Percentiles rank a stretch among this genome's conserved stretches.
phyloP scores from a whole-genome alignment of 2,797 vertebrate genomes.

The Acipenser oxyrinchus region DNA sequence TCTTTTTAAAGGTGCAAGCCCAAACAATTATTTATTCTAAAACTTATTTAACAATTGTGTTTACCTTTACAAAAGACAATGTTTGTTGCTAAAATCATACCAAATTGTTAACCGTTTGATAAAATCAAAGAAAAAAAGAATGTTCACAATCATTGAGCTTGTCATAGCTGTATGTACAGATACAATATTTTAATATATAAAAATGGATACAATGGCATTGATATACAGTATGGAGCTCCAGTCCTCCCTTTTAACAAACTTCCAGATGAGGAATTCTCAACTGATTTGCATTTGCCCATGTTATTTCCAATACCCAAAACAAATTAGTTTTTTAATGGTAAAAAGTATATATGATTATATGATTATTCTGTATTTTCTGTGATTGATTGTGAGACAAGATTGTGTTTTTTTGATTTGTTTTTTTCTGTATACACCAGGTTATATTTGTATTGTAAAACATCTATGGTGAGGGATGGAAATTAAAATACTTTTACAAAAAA shows the following conservation, averaged over 20 bases:
- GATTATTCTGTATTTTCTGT: constrained; percentile 70
- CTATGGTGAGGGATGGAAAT: constrained; percentile 61
- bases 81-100: neutral
- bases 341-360: constrained; percentile 57
- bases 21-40: too few species aligned
- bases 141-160: constrained; percentile 49
- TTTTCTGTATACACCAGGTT: constrained; percentile 67
- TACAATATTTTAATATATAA: constrained; percentile 19
- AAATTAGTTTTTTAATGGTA: constrained; percentile 65
- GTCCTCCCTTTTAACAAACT: neutral
- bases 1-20: too few species aligned
- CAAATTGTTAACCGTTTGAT: neutral
- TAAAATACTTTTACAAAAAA: constrained; percentile 65
- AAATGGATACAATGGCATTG: neutral
- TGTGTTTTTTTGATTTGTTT: constrained; percentile 65
- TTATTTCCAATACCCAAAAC: constrained; percentile 67
- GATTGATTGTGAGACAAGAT: constrained; percentile 66
- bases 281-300: neutral
- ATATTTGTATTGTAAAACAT: constrained; percentile 76
- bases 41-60: too few species aligned
- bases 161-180: constrained; percentile 31
- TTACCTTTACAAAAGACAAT: neutral
- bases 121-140: neutral
- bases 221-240: neutral
- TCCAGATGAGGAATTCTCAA: neutral